Base-by-base conservation (phyloP, 37 sponge, comb jelly and placozoan species). In the Petrosia ficiformis region DNA sequence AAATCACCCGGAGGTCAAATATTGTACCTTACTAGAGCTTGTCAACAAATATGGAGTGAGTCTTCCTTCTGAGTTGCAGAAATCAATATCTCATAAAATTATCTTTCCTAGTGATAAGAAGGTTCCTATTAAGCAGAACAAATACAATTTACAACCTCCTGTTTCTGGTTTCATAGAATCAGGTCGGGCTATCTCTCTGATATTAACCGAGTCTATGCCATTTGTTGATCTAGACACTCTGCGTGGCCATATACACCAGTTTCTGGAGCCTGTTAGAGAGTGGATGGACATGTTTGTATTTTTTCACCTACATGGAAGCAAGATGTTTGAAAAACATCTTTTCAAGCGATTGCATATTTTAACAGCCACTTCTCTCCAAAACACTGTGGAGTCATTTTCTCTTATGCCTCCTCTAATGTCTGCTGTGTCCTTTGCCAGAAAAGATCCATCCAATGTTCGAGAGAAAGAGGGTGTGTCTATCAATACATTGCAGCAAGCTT, bases 251-350 rank as follows among this genome's bases (percentile, higher is more conserved):
- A 79, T 4, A 39, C 68, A 3, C 8, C 22, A 4, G n/a, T 85
- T 85, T 36, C 80, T 76, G 28, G 33, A 68, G 39, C 67, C 80
- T 68, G 31, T 85, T 2, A 1, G 66, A 26, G 60, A 73, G 31
- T 69, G 59, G 24, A 30, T 85, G 42, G 74, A 73, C 19, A 72
- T 79, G 59, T 74, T 85, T 5, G 74, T 84, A 24, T 84, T 84
- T 40, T 84, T 84, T 56, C 57, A 61, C 2, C 71, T 84, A 2
- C 48, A 84, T n/a, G 30, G 63, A 0, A 77, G 84, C 42, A 65
- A 63, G 19, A 68, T 84, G 32, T 84, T 84, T 77, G 71, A 84
- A 26, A 84, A 70, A 37, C 76, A 84, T 41, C 65, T 77, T 5
- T 56, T 16, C 29, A 29, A 33, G 11, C 19, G 71, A 2, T 59